Base-by-base conservation (phyloP, 1,140 invertebrate species). In the Chrysomallon squamiferum region DNA sequence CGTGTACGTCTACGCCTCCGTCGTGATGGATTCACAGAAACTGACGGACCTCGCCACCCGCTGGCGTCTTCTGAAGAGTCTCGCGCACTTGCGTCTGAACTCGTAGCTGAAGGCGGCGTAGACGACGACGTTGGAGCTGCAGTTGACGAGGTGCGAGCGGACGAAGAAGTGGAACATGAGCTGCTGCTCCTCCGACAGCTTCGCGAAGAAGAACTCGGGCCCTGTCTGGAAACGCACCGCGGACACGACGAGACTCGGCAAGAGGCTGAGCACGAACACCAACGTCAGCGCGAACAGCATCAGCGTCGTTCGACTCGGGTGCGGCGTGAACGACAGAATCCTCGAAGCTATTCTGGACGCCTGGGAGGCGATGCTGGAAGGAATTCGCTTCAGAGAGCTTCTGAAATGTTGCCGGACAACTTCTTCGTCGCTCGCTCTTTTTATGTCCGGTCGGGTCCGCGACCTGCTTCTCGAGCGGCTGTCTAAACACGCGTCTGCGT, bases 271-370 rank as follows among this genome's bases (percentile, higher is more conserved):
- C 38, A 82, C 57, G 59, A 76, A 82, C 4, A 78, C 72, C n/a
- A 77, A 62, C 7, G 78, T 80, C 1, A 82, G 76, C 2, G 74
- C 74, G 49, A 75, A 78, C 35, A 82, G 74, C 33, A 80, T 73
- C 1, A 79, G 27, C n/a, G 77, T 79, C 0, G 78, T 70, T 22
- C 70, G 71, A 15, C 50, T 22, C 7, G 50, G 50, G 1, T 22
- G 45, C 25, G 25, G 25, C 25, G n/a, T 27, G 50, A n/a, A n/a
- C n/a, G n/a, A n/a, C n/a, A n/a, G n/a, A n/a, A n/a, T n/a, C n/a
- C n/a, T n/a, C n/a, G n/a, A n/a, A n/a, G n/a, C n/a, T 30, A 18
- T 54, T 54, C 15, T 3, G 15, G n/a, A 22, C 18, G 50, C 25
- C 25, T 54, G n/a, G 15, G 25, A 3, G 50, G 22, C 50, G n/a